These are phyloP conservation scores for Orthonyx spaldingii DNA, from an alignment of 2,113 vertebrate species.

Conservation along the genomic window DNA sequence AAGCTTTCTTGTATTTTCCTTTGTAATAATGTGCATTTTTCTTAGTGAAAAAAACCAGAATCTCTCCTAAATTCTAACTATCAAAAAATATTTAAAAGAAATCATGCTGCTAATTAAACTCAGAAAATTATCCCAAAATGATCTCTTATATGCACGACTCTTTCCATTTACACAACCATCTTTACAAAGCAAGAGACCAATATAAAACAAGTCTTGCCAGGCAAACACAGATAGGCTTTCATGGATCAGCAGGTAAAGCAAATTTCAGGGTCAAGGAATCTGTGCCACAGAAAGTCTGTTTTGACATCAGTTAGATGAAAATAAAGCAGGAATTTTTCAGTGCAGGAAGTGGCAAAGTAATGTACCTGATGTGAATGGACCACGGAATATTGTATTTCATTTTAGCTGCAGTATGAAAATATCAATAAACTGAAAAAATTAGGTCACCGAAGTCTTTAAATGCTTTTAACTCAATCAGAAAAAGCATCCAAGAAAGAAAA, in stretches of 20 bases:
- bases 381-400: background rate
- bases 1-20: background rate
- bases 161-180: background rate
- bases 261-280: background rate
- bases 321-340: background rate
- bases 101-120: background rate
- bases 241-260: background rate
- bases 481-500: background rate
- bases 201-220: background rate
- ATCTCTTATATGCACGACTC: background rate
- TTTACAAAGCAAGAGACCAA: background rate
- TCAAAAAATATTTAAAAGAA: background rate
- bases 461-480: background rate
- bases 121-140: background rate
- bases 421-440: background rate
- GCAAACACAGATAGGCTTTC: background rate
- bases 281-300: background rate
- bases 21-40: background rate
- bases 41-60: background rate
- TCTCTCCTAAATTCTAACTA: background rate
- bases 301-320: background rate
- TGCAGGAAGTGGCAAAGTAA: background rate
- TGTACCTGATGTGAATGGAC: background rate
- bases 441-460: background rate
- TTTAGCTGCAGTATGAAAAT: background rate